Evolutionary conservation across 2,113 vertebrate genomes (phyloP).

Genomic region (Marmota flaviventris): DNA sequence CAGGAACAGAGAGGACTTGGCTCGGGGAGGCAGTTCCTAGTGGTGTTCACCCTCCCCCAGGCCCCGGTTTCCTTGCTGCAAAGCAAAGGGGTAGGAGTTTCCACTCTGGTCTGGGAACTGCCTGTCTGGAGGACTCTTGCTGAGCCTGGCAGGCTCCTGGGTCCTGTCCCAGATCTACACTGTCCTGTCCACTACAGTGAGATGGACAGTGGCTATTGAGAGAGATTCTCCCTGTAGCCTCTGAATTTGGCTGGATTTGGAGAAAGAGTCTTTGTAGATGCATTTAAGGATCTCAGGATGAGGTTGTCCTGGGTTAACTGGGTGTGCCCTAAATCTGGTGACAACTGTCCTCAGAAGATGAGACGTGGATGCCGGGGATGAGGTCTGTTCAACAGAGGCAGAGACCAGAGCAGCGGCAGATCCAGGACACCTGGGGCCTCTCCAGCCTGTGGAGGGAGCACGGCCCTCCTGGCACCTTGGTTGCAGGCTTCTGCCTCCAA

Average conservation of each 20-base stretch:
- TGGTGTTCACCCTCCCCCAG: neutral
- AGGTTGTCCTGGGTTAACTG: neutral
- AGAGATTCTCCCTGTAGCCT: rapidly evolving
- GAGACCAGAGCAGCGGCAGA: rapidly evolving
- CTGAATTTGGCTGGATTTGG: neutral
- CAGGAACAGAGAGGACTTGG: rapidly evolving
- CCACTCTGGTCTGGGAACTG: neutral
- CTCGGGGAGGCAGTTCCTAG: neutral
- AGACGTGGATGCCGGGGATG: no score
- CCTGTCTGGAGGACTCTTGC: neutral
- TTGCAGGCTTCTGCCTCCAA: neutral
- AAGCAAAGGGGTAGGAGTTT: neutral
- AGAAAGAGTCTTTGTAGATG: neutral
- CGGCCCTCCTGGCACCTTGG: rapidly evolving
- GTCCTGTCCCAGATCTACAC: neutral
- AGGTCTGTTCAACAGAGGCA: rapidly evolving
- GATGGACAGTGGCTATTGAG: rapidly evolving
- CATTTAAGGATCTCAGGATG: neutral
- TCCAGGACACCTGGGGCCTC: rapidly evolving
- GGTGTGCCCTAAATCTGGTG: neutral
- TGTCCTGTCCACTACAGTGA: neutral
- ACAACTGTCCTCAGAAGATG: neutral
- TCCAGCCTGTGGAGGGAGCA: neutral
- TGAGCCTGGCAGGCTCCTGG: rapidly evolving
- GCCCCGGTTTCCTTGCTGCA: neutral